phyloP scores from a whole-genome alignment of 1,140 invertebrate species.

The Drosophila micromelanica region DNA sequence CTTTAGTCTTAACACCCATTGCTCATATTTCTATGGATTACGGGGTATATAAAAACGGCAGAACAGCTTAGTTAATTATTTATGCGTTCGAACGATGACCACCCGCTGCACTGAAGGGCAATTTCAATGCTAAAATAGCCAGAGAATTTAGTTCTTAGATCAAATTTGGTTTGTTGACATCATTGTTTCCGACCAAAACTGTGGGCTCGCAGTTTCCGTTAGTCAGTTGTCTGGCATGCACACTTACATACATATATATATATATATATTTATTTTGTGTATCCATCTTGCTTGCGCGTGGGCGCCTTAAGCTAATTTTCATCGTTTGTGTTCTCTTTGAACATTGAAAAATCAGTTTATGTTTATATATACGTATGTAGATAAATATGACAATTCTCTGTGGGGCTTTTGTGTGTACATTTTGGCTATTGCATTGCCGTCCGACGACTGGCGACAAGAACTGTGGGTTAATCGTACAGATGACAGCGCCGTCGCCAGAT shows the following conservation, averaged over 20 bases:
- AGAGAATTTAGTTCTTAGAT: slow-evolving; percentile 10
- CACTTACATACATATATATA: slow-evolving; percentile 20
- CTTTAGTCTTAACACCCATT: not conserved
- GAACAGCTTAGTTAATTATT: not conserved
- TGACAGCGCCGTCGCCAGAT: slow-evolving; percentile 48
- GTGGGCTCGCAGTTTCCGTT: slow-evolving; percentile 55
- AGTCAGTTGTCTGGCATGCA: slow-evolving; percentile 17
- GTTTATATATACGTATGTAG: slow-evolving; percentile 21
- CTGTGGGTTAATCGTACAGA: slow-evolving; percentile 64
- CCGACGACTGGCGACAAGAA: slow-evolving; percentile 46
- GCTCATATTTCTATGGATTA: not conserved
- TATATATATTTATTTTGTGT: slow-evolving; percentile 26
- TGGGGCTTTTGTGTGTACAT: slow-evolving; percentile 18
- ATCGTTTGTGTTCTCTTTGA: slow-evolving; percentile 54
- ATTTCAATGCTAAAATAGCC: slow-evolving; percentile 53
- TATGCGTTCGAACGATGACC: slow-evolving; percentile 9
- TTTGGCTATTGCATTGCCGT: slow-evolving; percentile 52
- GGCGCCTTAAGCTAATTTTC: slow-evolving; percentile 65
- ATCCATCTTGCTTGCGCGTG: slow-evolving; percentile 39
- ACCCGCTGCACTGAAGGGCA: slow-evolving; percentile 36
- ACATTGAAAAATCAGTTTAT: slow-evolving; percentile 60
- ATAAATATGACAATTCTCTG: slow-evolving; percentile 26
- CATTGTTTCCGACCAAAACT: slow-evolving; percentile 36
- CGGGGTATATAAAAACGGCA: not conserved
- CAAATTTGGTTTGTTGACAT: slow-evolving; percentile 62